These are phyloP conservation scores for Cheilosia grossa DNA, from an alignment of 2,888 invertebrate genomes.

Conservation along the genomic window DNA sequence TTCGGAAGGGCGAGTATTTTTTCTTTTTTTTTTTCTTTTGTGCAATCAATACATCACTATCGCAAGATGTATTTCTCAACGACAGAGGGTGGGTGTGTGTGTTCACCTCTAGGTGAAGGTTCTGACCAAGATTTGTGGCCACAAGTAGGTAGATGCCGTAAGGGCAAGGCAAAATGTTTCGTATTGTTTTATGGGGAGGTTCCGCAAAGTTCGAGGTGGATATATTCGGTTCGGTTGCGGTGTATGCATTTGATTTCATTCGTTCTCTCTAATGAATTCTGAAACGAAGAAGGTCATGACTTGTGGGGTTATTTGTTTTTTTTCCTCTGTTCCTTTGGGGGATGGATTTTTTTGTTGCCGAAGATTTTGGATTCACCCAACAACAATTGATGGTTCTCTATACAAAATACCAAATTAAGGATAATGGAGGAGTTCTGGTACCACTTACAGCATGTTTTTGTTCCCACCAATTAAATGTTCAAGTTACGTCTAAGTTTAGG, in stretches of 20 bases:
- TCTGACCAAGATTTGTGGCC: constrained; percentile 56
- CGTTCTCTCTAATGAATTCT: constrained; percentile 49
- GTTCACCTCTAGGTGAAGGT: constrained; percentile 44
- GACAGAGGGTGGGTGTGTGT: constrained; percentile 9
- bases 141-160: constrained; percentile 33
- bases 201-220: constrained; percentile 23
- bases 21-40: background rate
- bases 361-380: background rate
- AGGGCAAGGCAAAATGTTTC: constrained; percentile 4
- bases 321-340: background rate
- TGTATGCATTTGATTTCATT: constrained; percentile 26
- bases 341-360: background rate
- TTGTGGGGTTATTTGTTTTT: constrained; percentile 7
- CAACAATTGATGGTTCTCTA: background rate
- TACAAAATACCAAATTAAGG: no score
- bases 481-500: no score
- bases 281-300: constrained; percentile 56
- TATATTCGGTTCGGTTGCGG: background rate
- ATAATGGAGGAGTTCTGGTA: no score
- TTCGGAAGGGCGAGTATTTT: constrained; percentile 55
- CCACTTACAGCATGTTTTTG: no score
- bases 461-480: no score
- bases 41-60: constrained; percentile 70
- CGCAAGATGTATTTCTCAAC: constrained; percentile 15
- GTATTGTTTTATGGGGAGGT: constrained; percentile 41